These are phyloP conservation scores for Cosmia pyralina DNA, from an alignment of 2,888 invertebrate species.

Conservation along the genomic window DNA sequence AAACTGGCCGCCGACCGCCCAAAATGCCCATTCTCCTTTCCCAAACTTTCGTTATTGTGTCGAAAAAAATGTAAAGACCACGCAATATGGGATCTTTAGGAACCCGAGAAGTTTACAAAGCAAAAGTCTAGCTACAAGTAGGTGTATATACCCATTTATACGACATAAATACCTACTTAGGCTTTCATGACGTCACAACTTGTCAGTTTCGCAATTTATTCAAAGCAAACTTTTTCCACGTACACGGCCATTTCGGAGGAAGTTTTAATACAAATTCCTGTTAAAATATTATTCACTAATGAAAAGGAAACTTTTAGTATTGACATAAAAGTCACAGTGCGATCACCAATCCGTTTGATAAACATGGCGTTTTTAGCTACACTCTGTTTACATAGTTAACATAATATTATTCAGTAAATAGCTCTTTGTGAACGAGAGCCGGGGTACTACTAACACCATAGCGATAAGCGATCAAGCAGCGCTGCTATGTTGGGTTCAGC, in stretches of 20 bases:
- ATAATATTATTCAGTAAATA: too few relatives aligned
- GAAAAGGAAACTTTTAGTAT: not conserved
- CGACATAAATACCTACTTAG: not conserved
- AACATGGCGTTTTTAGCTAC: too few relatives aligned
- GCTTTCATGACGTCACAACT: conserved; percentile 23
- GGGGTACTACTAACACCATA: too few relatives aligned
- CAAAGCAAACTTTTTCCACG: conserved; percentile 31
- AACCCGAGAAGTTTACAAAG: not conserved
- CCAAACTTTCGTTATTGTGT: too few relatives aligned
- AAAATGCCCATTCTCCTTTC: too few relatives aligned
- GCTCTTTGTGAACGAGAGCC: too few relatives aligned
- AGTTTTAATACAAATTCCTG: conserved; percentile 40
- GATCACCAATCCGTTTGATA: too few relatives aligned
- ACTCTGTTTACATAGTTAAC: too few relatives aligned
- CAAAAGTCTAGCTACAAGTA: conserved; percentile 1
- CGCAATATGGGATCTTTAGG: not conserved
- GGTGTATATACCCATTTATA: not conserved
- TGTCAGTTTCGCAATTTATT: conserved; percentile 42
- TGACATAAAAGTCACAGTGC: too few relatives aligned
- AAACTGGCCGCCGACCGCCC: too few relatives aligned
- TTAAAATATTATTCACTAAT: conserved; percentile 24
- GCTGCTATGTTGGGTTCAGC: too few relatives aligned
- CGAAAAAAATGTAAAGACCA: not conserved
- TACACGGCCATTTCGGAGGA: conserved; percentile 8
- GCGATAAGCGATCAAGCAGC: too few relatives aligned